These are phyloP conservation scores for Sinocyclocheilus grahami DNA, from an alignment of 2,113 vertebrate genomes.

Conservation along the genomic window DNA sequence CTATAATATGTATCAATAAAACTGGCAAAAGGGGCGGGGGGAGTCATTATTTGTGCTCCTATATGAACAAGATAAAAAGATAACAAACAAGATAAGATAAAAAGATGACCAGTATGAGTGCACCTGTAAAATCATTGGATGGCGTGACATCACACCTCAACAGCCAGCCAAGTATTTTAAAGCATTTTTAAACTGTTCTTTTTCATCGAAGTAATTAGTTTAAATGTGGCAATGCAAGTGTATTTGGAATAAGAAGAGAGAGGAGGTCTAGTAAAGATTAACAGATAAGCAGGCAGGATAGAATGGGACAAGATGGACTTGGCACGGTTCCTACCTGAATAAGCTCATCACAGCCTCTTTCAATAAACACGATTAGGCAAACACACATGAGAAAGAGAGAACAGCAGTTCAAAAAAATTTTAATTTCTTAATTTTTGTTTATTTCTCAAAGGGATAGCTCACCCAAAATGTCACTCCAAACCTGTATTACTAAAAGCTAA, in stretches of 20 bases:
- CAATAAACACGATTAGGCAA: not conserved
- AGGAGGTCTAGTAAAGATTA: conserved; percentile 57
- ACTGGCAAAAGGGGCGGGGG: not conserved
- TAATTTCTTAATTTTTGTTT: no score
- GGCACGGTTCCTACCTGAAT: conserved; percentile 60
- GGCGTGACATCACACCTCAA: conserved; percentile 26
- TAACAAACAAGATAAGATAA: not conserved
- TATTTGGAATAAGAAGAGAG: conserved; percentile 56
- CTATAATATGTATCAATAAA: not conserved
- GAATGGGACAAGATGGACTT: conserved; percentile 56
- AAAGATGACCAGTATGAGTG: not conserved
- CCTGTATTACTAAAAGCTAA: not conserved
- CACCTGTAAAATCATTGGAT: not conserved
- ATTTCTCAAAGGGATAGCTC: not conserved
- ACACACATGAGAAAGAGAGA: not conserved
- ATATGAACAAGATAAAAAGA: not conserved
- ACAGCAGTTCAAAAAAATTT: no score
- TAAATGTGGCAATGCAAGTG: conserved; percentile 52
- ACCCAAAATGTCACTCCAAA: not conserved
- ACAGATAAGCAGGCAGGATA: conserved; percentile 59
- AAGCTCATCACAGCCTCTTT: conserved; percentile 19
- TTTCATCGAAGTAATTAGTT: conserved; percentile 59
- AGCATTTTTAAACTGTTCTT: conserved; percentile 43
- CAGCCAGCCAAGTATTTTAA: conserved; percentile 22
- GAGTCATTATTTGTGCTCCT: not conserved